Evolutionary conservation across 2,113 vertebrate genomes (phyloP).

Genomic region (Xiphophorus maculatus): DNA sequence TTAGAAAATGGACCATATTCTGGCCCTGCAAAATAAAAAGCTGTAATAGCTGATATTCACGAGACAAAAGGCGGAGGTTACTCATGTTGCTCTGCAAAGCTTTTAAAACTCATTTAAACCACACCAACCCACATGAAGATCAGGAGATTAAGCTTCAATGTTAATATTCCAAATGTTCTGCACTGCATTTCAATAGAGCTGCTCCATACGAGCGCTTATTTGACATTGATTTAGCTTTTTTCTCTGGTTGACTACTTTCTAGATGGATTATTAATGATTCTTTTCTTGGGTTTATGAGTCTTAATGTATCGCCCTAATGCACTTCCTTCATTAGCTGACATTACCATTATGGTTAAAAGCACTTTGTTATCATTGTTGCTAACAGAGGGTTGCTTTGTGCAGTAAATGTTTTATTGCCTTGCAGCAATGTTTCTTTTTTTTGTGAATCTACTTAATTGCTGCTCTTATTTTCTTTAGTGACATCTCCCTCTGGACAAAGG

Average conservation of each 20-base stretch:
- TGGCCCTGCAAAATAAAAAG: slow-evolving; percentile 10
- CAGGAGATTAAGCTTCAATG: slow-evolving; percentile 34
- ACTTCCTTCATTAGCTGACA: slow-evolving; percentile 43
- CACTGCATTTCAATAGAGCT: slow-evolving; percentile 32
- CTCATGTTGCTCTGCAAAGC: slow-evolving; percentile 5
- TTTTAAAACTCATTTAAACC: slow-evolving; percentile 40
- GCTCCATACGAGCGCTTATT: slow-evolving; percentile 24
- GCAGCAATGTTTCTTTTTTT: slow-evolving; percentile 6
- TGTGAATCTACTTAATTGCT: slow-evolving; percentile 45
- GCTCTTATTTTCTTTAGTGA: slow-evolving; percentile 21
- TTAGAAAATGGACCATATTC: slow-evolving; percentile 26
- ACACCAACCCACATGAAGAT: slow-evolving; percentile 25
- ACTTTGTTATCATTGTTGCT: slow-evolving; percentile 26
- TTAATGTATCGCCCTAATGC: slow-evolving; percentile 33
- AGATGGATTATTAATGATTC: slow-evolving; percentile 38
- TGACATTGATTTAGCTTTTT: slow-evolving; percentile 29
- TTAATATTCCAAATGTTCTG: slow-evolving; percentile 37
- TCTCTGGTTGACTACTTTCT: slow-evolving; percentile 9
- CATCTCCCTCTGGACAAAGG: background rate
- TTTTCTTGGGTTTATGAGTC: slow-evolving; percentile 24
- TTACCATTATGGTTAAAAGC: slow-evolving; percentile 30
- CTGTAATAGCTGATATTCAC: slow-evolving; percentile 30
- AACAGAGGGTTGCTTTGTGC: background rate
- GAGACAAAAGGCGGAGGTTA: slow-evolving; percentile 18
- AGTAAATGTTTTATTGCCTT: slow-evolving; percentile 29